Percentiles rank a stretch among this genome's conserved stretches.
Evolutionary conservation across 23 tunicate genomes (phyloP).

Genomic region (Botrylloides violaceus): DNA sequence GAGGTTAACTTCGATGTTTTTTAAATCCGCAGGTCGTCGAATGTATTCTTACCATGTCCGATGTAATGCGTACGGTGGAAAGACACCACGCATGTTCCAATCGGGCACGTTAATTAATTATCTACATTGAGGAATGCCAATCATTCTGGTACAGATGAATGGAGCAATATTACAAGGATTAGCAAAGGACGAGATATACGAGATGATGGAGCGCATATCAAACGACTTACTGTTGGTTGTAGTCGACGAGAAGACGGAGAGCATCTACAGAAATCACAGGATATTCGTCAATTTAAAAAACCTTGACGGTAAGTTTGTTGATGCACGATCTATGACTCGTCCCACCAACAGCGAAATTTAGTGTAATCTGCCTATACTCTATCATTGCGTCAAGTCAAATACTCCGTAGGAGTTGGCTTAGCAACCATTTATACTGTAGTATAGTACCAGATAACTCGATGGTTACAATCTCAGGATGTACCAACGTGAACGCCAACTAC

Average conservation of each 20-base stretch:
- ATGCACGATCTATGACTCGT: no score
- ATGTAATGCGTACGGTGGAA: no score
- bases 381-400: background rate
- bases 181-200: constrained; percentile 50
- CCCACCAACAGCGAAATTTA: background rate
- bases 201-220: constrained; percentile 38
- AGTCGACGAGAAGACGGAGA: constrained; percentile 54
- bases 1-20: constrained; percentile 46
- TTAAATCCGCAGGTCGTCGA: no score
- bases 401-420: background rate
- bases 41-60: background rate
- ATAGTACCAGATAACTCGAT: no score
- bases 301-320: constrained; percentile 79
- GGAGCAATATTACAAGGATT: constrained; percentile 63
- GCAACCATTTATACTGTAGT: no score
- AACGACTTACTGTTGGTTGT: constrained; percentile 57
- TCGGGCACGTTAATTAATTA: no score
- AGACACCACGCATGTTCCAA: no score
- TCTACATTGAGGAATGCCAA: no score
- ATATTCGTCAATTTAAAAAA: constrained; percentile 76
- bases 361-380: background rate
- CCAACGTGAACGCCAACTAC: constrained; percentile 47
- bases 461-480: no score
- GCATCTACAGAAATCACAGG: constrained; percentile 60
- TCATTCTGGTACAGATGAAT: constrained; percentile 56